Conservation (phyloP, 2,113 vertebrate species). For the Axis porcinus region DNA sequence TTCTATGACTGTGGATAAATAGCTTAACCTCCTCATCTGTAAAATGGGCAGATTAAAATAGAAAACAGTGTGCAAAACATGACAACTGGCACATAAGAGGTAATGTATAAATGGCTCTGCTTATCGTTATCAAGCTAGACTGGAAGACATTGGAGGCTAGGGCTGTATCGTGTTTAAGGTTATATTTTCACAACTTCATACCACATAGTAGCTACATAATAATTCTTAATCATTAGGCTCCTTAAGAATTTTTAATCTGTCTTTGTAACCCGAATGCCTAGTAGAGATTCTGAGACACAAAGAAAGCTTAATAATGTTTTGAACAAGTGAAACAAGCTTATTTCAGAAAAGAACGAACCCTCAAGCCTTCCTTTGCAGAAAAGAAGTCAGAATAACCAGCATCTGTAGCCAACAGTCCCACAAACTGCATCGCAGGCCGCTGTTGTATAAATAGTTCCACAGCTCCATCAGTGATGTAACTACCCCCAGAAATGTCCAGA, state of each 20-base stretch:
- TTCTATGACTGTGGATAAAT: not conserved
- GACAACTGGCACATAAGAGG: not conserved
- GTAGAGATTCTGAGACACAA: not conserved
- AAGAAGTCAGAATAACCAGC: conserved; percentile 92
- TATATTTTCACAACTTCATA: not conserved
- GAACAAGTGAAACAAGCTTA: conserved; percentile 26
- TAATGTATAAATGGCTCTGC: not conserved
- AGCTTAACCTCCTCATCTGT: not conserved
- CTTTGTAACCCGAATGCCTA: not conserved
- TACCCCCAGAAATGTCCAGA: conserved; percentile 89
- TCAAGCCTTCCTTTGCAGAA: conserved; percentile 85
- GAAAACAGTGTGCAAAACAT: not conserved
- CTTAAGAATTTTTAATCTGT: not conserved
- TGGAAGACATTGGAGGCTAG: not conserved
- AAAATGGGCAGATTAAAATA: not conserved
- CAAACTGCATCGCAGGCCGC: conserved; percentile 87
- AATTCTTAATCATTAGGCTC: not conserved
- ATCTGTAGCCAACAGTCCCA: conserved; percentile 91
- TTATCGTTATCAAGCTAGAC: not conserved
- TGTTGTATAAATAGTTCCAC: conserved; percentile 86
- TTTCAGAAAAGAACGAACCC: conserved; percentile 78
- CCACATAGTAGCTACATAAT: not conserved
- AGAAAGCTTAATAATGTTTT: not conserved
- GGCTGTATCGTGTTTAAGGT: not conserved
- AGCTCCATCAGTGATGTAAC: conserved; percentile 85